Base-by-base conservation (phyloP, 2,888 invertebrate genomes). In the Trisateles emortualis region DNA sequence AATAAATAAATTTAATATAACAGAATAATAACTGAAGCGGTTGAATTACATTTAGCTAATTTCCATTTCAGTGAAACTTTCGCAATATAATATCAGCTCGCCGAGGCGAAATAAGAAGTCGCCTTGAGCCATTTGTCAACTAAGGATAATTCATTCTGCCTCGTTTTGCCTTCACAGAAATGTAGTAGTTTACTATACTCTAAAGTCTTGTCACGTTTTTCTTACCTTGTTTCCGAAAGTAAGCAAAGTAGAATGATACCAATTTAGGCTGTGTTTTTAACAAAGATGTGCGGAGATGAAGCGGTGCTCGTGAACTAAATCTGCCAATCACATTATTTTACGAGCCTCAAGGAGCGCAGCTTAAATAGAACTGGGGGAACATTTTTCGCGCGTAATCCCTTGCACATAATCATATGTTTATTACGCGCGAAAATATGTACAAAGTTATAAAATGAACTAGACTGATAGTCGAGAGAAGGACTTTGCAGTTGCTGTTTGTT, bases 11-110 rank as follows among this genome's bases (percentile, higher is more conserved):
- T 30, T 11, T 19, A 42, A 42, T 32, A 13, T 0, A 0, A 33
- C 8, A 4, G 1, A 33, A 14, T 11, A 1, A 8, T 43, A 32
- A 43, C 17, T 33, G 9, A 8, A 32, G 13, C 11, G 13, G 22
- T 32, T 19, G 2, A 32, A 19, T 22, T 32, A 35, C 44, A 33
- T 44, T 19, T 24, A 24, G 13, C 11, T 35, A 35, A 44, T 14
- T 16, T 44, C 24, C 16, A 44, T 44, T 35, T 44, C 3, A 11
- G 1, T 44, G 5, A 44, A 44, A 44, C n/a, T 26, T 44, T 35
- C 14, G 16, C n/a, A 44, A 44, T 22, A 13, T 24, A 14, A 44
- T 14, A 32, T 3, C 5, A 5, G 3, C 0, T 9, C 17, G 8
- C 10, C 22, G 13, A 19, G 32, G 5, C 32, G 14, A 14, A 43